A percentile compares a stretch with the other conserved stretches of the same genome.
Evolutionary conservation across 2,113 vertebrate species (phyloP).

Genomic region (Gavialis gangeticus): DNA sequence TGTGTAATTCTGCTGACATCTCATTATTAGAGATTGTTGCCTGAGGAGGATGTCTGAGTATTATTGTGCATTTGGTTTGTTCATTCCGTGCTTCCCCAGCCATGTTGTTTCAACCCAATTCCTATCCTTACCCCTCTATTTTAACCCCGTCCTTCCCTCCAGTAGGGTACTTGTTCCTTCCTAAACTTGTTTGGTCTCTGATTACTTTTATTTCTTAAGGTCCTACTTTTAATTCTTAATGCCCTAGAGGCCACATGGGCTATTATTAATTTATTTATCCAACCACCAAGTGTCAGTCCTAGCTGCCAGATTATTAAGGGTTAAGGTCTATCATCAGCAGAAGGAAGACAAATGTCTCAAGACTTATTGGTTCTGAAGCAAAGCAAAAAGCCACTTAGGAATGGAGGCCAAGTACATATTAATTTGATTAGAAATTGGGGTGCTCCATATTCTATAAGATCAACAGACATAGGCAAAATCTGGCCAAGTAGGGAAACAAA

Average conservation of each 20-base stretch:
- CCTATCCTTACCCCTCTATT: not conserved
- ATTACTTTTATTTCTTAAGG: not conserved
- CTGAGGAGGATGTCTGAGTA: not conserved
- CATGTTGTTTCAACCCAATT: not conserved
- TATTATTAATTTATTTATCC: slow-evolving; percentile 4
- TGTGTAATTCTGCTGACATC: not conserved
- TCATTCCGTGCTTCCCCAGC: not conserved
- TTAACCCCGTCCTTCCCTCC: not conserved
- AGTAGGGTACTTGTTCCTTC: not conserved
- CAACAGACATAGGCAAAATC: not conserved
- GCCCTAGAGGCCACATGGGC: not conserved
- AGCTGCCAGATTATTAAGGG: not conserved
- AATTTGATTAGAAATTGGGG: not conserved
- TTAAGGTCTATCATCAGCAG: slow-evolving; percentile 4
- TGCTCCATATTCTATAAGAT: not conserved
- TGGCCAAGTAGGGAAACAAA: not conserved
- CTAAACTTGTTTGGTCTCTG: not conserved
- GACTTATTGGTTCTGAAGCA: slow-evolving; percentile 25
- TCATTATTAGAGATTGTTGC: not conserved
- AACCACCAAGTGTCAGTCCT: not conserved
- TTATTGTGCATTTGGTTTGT: not conserved
- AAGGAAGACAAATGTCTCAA: not conserved
- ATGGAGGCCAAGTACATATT: not conserved
- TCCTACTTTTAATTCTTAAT: not conserved
- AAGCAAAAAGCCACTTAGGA: not conserved